Evolutionary conservation across 2,888 invertebrate species (phyloP).

Genomic region (Ectropis crepuscularia): DNA sequence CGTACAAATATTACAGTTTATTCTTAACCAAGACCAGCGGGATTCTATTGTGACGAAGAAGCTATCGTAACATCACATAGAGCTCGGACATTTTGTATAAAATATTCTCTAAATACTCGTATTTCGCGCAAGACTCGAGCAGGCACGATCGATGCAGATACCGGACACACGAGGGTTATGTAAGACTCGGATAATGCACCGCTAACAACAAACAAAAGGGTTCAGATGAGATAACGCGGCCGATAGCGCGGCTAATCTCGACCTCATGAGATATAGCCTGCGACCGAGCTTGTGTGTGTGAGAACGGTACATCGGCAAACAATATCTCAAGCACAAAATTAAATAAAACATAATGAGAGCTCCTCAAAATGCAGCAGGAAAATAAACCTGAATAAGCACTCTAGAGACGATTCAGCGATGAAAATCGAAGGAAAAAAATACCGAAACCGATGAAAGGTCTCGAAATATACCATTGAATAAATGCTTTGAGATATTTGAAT

Average conservation of each 20-base stretch:
- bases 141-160: constrained; percentile 2
- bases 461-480: neutral
- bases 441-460: neutral
- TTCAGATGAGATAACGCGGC: constrained; percentile 20
- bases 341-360: constrained; percentile 7
- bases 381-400: neutral
- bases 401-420: neutral
- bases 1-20: neutral
- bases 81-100: neutral
- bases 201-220: constrained; percentile 23
- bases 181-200: constrained; percentile 12
- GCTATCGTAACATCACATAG: neutral
- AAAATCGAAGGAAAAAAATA: neutral
- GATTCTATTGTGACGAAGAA: neutral
- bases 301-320: constrained; percentile 16
- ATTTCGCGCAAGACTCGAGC: neutral
- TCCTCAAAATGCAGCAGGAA: neutral
- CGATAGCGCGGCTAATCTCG: constrained; percentile 22
- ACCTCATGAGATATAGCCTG: constrained; percentile 19
- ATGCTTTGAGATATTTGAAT: constrained; percentile 13
- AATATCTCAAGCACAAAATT: constrained; percentile 8
- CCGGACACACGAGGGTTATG: constrained; percentile 9
- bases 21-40: neutral
- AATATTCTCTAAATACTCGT: neutral
- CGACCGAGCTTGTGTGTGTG: constrained; percentile 3